A percentile compares a stretch with the other conserved stretches of the same genome.
phyloP scores from a whole-genome alignment of 2,888 invertebrate genomes.

The Sminthurides aquaticus region DNA sequence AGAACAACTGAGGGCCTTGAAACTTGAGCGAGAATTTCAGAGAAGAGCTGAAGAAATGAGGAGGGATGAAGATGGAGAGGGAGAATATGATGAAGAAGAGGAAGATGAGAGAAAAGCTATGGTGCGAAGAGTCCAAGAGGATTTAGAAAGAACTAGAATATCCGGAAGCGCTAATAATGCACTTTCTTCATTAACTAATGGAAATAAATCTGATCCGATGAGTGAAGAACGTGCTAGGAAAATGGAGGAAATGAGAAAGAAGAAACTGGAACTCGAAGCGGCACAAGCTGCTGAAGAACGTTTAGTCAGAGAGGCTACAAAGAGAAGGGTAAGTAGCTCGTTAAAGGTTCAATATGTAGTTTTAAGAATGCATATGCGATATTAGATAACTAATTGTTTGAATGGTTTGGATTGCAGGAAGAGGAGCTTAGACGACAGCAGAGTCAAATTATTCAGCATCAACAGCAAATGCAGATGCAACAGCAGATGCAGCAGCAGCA shows the following conservation, averaged over 20 bases:
- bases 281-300: slow-evolving; percentile 50
- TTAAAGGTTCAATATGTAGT: not conserved
- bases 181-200: slow-evolving; percentile 21
- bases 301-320: slow-evolving; percentile 48
- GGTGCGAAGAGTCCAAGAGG: slow-evolving; percentile 48
- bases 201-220: slow-evolving; percentile 31
- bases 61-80: slow-evolving; percentile 62
- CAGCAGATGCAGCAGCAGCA: slow-evolving; percentile 37
- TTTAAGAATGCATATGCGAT: not conserved
- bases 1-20: slow-evolving; percentile 78
- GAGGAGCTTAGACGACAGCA: slow-evolving; percentile 48
- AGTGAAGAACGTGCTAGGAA: slow-evolving; percentile 50
- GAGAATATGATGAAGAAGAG: slow-evolving; percentile 54
- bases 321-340: slow-evolving; percentile 46
- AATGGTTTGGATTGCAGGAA: slow-evolving; percentile 42
- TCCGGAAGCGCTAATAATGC: slow-evolving; percentile 10
- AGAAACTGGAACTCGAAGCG: slow-evolving; percentile 53
- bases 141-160: slow-evolving; percentile 47
- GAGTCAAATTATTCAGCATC: slow-evolving; percentile 41
- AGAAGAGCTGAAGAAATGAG: slow-evolving; percentile 72
- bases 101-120: slow-evolving; percentile 46
- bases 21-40: slow-evolving; percentile 90
- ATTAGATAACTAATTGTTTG: not conserved
- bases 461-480: slow-evolving; percentile 37
- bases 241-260: slow-evolving; percentile 54